phyloP scores from a whole-genome alignment of 2,113 vertebrate genomes.

The Syngnathus scovelli region DNA sequence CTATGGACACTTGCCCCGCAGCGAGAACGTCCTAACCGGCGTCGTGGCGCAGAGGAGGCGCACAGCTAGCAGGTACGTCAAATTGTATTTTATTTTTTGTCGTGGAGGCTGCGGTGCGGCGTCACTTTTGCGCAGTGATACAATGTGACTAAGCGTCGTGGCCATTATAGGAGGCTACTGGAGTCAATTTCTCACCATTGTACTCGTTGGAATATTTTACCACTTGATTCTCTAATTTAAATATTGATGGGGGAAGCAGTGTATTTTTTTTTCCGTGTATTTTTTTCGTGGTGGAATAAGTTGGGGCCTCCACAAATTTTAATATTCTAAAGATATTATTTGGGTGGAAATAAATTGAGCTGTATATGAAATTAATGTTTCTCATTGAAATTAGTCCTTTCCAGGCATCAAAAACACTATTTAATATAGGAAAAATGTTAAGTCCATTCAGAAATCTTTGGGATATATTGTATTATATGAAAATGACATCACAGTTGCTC shows the following conservation, averaged over 20 bases:
- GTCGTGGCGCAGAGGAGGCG: constrained; percentile 40
- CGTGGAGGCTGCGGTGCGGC: constrained; percentile 39
- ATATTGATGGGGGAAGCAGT: not conserved
- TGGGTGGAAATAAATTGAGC: not conserved
- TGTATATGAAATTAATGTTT: too few relatives aligned
- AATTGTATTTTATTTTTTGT: not conserved
- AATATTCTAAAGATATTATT: not conserved
- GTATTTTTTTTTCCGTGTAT: not conserved
- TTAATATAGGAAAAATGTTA: too few relatives aligned
- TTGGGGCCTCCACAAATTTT: not conserved
- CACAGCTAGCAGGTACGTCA: constrained; percentile 49
- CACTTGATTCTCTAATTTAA: not conserved
- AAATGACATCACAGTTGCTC: too few relatives aligned
- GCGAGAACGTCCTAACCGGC: constrained; percentile 11
- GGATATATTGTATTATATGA: too few relatives aligned
- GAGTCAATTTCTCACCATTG: not conserved
- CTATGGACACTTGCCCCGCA: not conserved
- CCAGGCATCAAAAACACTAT: too few relatives aligned
- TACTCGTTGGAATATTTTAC: not conserved
- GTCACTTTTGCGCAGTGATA: constrained; percentile 41
- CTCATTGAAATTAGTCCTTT: too few relatives aligned
- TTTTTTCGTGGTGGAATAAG: not conserved
- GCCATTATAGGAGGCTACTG: constrained; percentile 16
- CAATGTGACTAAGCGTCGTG: constrained; percentile 20
- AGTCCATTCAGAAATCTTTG: too few relatives aligned